Conservation (phyloP, 2,888 invertebrate genomes). For the Escarpia spicata region DNA sequence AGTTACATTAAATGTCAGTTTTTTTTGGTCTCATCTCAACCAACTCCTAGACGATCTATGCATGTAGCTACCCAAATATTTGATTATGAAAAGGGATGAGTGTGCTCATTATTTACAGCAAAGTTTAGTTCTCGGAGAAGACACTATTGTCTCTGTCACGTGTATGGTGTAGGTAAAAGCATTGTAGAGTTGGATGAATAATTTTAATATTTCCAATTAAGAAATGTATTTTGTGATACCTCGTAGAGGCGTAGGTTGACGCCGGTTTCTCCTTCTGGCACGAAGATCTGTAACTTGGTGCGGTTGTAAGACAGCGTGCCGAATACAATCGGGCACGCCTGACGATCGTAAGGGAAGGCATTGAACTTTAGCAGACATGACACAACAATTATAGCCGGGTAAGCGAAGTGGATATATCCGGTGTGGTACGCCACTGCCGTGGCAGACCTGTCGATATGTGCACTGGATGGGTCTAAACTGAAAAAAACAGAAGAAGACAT, state of each 20-base stretch:
- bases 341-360: background rate
- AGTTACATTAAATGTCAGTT: too few relatives aligned
- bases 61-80: too few relatives aligned
- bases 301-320: constrained; percentile 11
- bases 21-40: too few relatives aligned
- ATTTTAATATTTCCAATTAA: too few relatives aligned
- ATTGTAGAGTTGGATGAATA: too few relatives aligned
- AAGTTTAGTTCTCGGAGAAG: too few relatives aligned
- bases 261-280: background rate
- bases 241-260: background rate
- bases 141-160: too few relatives aligned
- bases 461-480: background rate
- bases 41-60: too few relatives aligned
- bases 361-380: background rate
- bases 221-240: background rate
- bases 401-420: background rate
- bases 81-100: too few relatives aligned
- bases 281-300: background rate
- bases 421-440: background rate
- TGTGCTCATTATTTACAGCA: too few relatives aligned
- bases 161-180: too few relatives aligned
- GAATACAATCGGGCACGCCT: background rate
- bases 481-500: background rate
- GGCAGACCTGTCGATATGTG: background rate
- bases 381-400: background rate